Conservation (phyloP, 2,113 vertebrate genomes). For the Lophura nycthemera region DNA sequence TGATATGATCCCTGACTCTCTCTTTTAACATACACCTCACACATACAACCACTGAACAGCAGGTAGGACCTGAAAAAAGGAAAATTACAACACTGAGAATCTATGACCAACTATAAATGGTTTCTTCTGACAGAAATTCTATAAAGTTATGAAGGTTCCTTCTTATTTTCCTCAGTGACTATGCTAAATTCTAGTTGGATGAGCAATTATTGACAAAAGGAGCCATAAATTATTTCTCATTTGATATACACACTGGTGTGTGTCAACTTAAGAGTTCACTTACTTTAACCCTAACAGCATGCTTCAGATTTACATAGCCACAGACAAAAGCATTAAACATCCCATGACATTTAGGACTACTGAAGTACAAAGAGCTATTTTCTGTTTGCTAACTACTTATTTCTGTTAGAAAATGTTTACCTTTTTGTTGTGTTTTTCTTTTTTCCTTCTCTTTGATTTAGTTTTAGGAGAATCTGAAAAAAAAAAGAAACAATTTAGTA, state of each 20-base stretch:
- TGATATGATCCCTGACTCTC: fast-evolving
- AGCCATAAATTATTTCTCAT: neutral
- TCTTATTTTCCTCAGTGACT: neutral
- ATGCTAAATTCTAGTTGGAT: neutral
- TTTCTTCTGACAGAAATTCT: neutral
- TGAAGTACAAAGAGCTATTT: neutral
- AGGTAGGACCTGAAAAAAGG: neutral
- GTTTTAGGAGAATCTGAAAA: slow-evolving; percentile 77
- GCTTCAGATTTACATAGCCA: neutral
- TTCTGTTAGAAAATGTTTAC: slow-evolving; percentile 62
- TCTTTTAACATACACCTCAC: neutral
- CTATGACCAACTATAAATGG: neutral
- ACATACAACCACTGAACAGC: neutral
- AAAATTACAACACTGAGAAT: neutral
- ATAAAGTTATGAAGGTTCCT: neutral
- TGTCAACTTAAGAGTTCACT: neutral
- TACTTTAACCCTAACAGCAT: neutral
- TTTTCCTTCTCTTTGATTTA: slow-evolving; percentile 88
- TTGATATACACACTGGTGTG: neutral
- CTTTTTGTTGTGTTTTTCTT: slow-evolving; percentile 89
- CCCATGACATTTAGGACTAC: neutral
- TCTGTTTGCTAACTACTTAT: neutral
- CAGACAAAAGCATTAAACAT: neutral
- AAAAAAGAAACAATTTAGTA: neutral
- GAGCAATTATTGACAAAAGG: neutral